phyloP scores from a whole-genome alignment of 2,888 invertebrate species.

The Corbicula japonica region DNA sequence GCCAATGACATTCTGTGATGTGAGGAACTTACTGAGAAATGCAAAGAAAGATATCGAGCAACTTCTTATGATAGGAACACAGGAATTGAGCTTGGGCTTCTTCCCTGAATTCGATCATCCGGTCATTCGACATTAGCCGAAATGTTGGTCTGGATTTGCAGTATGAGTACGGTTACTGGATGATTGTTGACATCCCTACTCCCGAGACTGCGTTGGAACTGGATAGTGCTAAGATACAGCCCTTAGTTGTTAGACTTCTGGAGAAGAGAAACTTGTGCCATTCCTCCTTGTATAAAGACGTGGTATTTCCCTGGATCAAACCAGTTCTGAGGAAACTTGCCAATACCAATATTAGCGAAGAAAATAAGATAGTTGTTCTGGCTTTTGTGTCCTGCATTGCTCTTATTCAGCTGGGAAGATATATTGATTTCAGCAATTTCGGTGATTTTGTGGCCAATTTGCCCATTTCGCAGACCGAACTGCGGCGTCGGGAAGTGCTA shows the following conservation, averaged over 20 bases:
- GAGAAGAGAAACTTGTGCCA: conserved; percentile 14
- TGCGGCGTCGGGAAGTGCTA: no score
- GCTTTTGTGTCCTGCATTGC: no score
- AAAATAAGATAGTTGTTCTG: no score
- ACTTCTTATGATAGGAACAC: background rate
- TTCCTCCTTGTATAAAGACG: background rate
- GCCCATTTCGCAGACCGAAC: no score
- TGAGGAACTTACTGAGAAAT: background rate
- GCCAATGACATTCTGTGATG: conserved; percentile 2
- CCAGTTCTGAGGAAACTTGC: no score
- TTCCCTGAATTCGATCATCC: conserved; percentile 19
- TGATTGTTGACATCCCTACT: background rate
- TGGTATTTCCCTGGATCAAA: conserved; percentile 11
- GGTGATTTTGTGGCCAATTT: no score
- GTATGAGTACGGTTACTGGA: background rate
- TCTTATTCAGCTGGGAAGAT: no score
- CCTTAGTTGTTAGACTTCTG: conserved; percentile 10
- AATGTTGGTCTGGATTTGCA: background rate
- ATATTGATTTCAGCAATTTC: no score
- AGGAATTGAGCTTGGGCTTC: conserved; percentile 6
- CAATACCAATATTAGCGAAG: no score
- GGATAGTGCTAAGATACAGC: conserved; percentile 4
- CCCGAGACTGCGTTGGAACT: background rate
- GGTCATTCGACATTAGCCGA: conserved; percentile 9
- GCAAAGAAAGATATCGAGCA: background rate